These are phyloP conservation scores for Drosophila arizonae DNA, from an alignment of 1,140 invertebrate genomes.

Conservation along the genomic window DNA sequence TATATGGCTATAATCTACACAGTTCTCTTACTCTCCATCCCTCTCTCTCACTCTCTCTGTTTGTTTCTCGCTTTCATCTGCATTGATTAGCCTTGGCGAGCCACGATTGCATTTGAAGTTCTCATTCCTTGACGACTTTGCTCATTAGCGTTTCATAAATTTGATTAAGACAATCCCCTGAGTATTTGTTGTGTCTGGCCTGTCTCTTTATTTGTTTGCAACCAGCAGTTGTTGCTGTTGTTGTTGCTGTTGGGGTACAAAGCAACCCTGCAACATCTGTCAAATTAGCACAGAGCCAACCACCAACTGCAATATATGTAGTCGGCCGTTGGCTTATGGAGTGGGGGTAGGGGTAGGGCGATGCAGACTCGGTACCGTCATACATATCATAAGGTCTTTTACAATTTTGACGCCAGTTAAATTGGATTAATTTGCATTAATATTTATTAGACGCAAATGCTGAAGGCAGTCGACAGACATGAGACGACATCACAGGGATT, in stretches of 20 bases:
- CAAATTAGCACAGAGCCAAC: constrained; percentile 67
- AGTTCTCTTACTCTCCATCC: constrained; percentile 11
- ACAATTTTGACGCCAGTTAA: constrained; percentile 77
- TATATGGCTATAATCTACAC: constrained; percentile 65
- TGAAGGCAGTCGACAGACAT: constrained; percentile 40
- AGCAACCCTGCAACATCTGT: constrained; percentile 65
- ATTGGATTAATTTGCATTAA: constrained; percentile 81
- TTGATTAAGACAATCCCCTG: constrained; percentile 78
- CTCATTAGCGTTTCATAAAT: constrained; percentile 81
- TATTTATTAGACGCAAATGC: constrained; percentile 78
- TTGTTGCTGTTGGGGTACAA: constrained; percentile 4
- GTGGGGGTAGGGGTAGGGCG: not conserved
- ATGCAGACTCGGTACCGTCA: not conserved
- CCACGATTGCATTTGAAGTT: constrained; percentile 29
- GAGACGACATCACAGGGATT: constrained; percentile 11
- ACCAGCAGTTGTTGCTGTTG: constrained; percentile 23
- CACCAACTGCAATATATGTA: constrained; percentile 48
- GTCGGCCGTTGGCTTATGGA: not conserved
- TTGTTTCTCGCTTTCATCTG: constrained; percentile 2
- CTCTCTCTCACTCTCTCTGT: constrained; percentile 2
- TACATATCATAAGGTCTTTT: constrained; percentile 70
- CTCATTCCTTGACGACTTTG: constrained; percentile 43
- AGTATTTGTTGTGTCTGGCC: constrained; percentile 53
- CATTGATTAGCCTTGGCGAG: constrained; percentile 38
- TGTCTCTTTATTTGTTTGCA: constrained; percentile 13